phyloP scores from a whole-genome alignment of 1,140 invertebrate genomes.

The Heliconius congener region DNA sequence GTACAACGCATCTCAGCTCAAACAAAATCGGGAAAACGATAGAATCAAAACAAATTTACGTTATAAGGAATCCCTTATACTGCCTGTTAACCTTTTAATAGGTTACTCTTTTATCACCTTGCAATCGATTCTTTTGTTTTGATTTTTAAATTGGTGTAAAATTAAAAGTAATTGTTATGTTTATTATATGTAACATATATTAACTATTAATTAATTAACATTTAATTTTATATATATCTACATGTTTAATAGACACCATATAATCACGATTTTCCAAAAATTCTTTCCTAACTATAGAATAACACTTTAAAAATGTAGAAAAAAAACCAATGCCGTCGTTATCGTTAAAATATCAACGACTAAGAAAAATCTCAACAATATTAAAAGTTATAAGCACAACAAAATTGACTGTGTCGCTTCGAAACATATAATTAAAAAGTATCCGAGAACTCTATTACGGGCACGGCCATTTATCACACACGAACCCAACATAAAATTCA shows the following conservation, averaged over 20 bases:
- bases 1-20: constrained; percentile 19
- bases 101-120: not conserved
- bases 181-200: too few species aligned
- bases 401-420: not conserved
- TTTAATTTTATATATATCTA: too few species aligned
- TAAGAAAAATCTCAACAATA: not conserved
- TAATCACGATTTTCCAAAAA: too few species aligned
- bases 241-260: too few species aligned
- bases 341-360: not conserved
- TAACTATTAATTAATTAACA: too few species aligned
- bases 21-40: constrained; percentile 11
- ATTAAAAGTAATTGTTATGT: too few species aligned
- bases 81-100: not conserved
- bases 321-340: too few species aligned
- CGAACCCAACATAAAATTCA: constrained; percentile 33
- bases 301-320: too few species aligned
- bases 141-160: too few species aligned
- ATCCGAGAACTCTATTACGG: constrained; percentile 39
- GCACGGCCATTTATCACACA: constrained; percentile 33
- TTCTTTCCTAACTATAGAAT: too few species aligned
- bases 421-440: constrained; percentile 15
- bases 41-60: constrained; percentile 33
- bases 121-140: not conserved
- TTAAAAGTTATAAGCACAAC: not conserved
- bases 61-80: not conserved